A percentile compares a stretch with the other conserved stretches of the same genome.
phyloP scores from a whole-genome alignment of 2,113 vertebrate species.

The Orycteropus afer region DNA sequence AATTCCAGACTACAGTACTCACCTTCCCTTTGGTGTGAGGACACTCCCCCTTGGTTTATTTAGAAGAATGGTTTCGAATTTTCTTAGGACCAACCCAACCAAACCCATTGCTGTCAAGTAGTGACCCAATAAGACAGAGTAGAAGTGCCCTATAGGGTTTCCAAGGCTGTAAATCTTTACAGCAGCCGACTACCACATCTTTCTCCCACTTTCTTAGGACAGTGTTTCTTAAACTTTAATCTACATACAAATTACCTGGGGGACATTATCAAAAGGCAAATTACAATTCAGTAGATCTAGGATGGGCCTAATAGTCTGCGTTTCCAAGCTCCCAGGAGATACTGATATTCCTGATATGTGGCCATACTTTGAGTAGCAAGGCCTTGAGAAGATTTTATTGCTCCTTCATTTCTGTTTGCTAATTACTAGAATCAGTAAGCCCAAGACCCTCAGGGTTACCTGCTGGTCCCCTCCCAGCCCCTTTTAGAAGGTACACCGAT shows the following conservation, averaged over 20 bases:
- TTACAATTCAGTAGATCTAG: not conserved
- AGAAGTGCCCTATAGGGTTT: too few species aligned
- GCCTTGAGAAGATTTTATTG: not conserved
- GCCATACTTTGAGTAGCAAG: not conserved
- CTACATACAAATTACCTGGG: not conserved
- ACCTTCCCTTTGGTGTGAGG: not conserved
- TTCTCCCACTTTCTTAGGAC: not conserved
- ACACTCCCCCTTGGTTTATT: not conserved
- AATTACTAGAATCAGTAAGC: not conserved
- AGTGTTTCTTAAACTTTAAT: not conserved
- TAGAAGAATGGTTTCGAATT: not conserved
- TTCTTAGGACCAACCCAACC: not conserved
- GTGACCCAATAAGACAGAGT: too few species aligned
- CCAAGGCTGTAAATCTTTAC: too few species aligned
- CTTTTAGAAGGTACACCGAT: not conserved
- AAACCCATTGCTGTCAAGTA: not conserved
- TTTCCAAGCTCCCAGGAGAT: not conserved
- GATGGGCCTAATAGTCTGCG: not conserved
- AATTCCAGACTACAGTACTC: not conserved
- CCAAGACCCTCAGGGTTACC: not conserved
- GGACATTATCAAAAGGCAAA: not conserved
- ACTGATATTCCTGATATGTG: not conserved
- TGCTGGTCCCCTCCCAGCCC: not conserved
- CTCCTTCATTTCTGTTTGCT: not conserved
- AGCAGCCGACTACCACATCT: too few species aligned